Base-by-base conservation (phyloP, 2,797 vertebrate species). In the Gambusia yucatana region DNA sequence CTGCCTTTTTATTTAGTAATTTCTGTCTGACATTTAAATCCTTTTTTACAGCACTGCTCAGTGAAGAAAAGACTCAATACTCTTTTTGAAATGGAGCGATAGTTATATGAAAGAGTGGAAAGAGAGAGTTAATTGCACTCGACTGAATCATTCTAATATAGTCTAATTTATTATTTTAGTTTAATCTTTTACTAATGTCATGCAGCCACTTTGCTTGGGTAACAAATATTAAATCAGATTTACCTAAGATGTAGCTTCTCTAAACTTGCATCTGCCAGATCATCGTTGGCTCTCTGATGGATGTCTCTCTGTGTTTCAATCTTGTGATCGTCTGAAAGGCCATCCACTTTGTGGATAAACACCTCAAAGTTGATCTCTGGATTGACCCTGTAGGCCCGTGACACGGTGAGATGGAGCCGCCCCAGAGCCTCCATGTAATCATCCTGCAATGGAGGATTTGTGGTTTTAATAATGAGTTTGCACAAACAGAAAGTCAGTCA, bases 271-370 rank as follows among this genome's bases (percentile, higher is more conserved):
- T 99, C 98, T 0, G 97, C 98, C 87, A 99, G 96, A 82, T 99
- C 98, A 85, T 99, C 98, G 50, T 99, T 99, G 90, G 98, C 98
- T 92, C 98, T 96, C 95, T 99, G 98, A 91, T 99, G 98, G 93
- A 99, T 99, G 95, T 99, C 98, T 80, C 98, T 96, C 94, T 99
- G 98, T 17, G 98, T 99, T 95, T 99, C 98, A 84, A 99, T 99
- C 96, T 99, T 99, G 95, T 99, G 98, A 92, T 99, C 98, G 86
- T 99, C 98, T 0, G 98, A 99, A 77, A 99, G 96, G 72, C 98
- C 98, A 88, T 99, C 98, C 86, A 99, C 98, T 96, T 99, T 99
- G 95, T 99, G 98, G 94, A 99, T 99, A 86, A 99, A 99, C 92
- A 99, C 98, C 93, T 99, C 98, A 46, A 99, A 99, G 95, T 99